Base-by-base conservation (phyloP, 2,797 vertebrate genomes). In the Triplophysa bombifrons region DNA sequence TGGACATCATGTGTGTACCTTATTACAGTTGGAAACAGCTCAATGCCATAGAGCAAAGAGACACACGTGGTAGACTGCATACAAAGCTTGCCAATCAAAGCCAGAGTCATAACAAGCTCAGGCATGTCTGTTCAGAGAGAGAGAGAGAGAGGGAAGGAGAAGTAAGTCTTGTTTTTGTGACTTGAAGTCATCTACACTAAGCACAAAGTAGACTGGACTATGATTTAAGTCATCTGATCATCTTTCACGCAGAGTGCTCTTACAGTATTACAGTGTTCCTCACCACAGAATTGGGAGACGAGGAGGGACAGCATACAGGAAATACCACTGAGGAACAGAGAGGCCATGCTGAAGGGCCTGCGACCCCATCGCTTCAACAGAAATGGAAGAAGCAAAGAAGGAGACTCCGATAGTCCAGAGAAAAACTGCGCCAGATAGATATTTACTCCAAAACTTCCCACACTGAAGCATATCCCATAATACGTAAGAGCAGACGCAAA, bases 401-500 rank as follows among this genome's bases (percentile, higher is more conserved):
- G 93, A 0, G 85, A 67, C 68, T 94, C 93, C 0, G 92, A 89
- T 3, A 93, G 86, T 46, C 93, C 92, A 0, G 92, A 93, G 88
- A 93, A 92, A 85, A 94, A 93, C 89, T 92, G 92, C 22, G 92
- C 92, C 7, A 85, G 81, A 86, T 92, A 91, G 8, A 93, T 86
- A 17, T 89, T 74, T 0, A 93, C 90, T 1, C 92, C 92, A 0
- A 93, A 93, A 0, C 88, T 92, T 41, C 92, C 92, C 14, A 94
- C 89, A 80, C 92, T 93, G 90, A 92, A 88, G 61, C 90, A 93
- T 78, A 94, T 93, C 9, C 93, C 91, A 6, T 84, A 93, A 85
- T 93, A 94, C 0, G 92, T 94, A 22, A 93, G 11, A 0, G 93
- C 92, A 0, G 90, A 89, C 0, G 83, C 88, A 0, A 87, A 80